Percentiles rank a stretch among this genome's conserved stretches.
These are phyloP conservation scores for Eriosoma lanigerum DNA, from an alignment of 1,140 invertebrate genomes.

Conservation along the genomic window DNA sequence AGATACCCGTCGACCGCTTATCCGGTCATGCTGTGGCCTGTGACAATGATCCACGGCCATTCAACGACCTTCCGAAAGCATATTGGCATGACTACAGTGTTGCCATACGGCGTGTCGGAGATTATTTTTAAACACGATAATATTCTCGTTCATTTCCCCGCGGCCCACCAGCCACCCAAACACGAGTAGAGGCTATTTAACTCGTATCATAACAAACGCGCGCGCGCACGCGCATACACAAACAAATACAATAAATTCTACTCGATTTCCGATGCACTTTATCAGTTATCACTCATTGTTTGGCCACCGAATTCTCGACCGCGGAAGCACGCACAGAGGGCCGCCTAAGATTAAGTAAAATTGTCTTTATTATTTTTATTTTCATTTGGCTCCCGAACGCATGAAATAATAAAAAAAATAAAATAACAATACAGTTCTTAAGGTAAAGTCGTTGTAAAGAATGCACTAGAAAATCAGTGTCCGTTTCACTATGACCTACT, in stretches of 20 bases:
- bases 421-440: background rate
- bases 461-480: slow-evolving; percentile 41
- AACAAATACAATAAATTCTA: background rate
- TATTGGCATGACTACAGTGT: slow-evolving; percentile 43
- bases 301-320: slow-evolving; percentile 26
- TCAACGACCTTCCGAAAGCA: slow-evolving; percentile 50
- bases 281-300: background rate
- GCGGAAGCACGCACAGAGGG: background rate
- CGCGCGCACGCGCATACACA: background rate
- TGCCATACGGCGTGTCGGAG: slow-evolving; percentile 38
- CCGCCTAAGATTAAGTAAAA: too few relatives aligned
- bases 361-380: background rate
- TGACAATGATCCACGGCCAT: slow-evolving; percentile 52
- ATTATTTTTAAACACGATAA: slow-evolving; percentile 46
- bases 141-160: slow-evolving; percentile 18
- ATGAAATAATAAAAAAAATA: background rate
- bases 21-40: slow-evolving; percentile 44
- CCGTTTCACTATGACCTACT: slow-evolving; percentile 48
- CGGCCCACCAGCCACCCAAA: background rate
- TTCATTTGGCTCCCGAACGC: background rate
- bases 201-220: slow-evolving; percentile 42
- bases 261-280: slow-evolving; percentile 27
- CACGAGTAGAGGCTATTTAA: slow-evolving; percentile 40
- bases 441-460: background rate
- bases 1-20: slow-evolving; percentile 40